These are phyloP conservation scores for Odontocolon sp. DNA, from an alignment of 2,888 invertebrate species.

Conservation along the genomic window DNA sequence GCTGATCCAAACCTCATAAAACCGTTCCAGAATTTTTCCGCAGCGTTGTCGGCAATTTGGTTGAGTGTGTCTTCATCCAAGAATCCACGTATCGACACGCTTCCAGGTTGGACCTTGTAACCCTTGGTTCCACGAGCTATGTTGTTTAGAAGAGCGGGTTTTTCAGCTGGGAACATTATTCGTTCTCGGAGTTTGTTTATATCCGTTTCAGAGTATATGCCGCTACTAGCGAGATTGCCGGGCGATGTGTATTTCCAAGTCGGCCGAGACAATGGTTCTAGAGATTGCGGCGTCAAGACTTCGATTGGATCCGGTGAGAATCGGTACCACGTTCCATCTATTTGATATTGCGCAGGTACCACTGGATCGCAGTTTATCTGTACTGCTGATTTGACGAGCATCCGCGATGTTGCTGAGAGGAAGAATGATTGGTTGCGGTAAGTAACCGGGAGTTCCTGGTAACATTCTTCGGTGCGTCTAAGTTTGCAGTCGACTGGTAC, in stretches of 20 bases:
- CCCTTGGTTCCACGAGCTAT: slow-evolving; percentile 25
- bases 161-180: slow-evolving; percentile 43
- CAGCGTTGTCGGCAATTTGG: background rate
- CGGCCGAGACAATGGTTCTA: slow-evolving; percentile 34
- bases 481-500: slow-evolving; percentile 59
- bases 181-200: slow-evolving; percentile 32
- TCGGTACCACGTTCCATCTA: slow-evolving; percentile 60
- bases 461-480: slow-evolving; percentile 58
- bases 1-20: background rate
- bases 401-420: slow-evolving; percentile 61
- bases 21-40: background rate
- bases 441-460: slow-evolving; percentile 63
- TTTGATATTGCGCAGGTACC: slow-evolving; percentile 53
- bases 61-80: slow-evolving; percentile 40
- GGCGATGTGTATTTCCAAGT: slow-evolving; percentile 35
- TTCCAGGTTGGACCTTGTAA: background rate
- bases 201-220: slow-evolving; percentile 43
- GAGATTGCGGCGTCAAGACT: slow-evolving; percentile 1
- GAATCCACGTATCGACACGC: background rate
- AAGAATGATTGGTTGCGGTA: slow-evolving; percentile 59
- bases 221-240: slow-evolving; percentile 28
- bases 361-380: slow-evolving; percentile 59
- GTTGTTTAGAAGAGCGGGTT: slow-evolving; percentile 37
- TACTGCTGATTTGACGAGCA: slow-evolving; percentile 58
- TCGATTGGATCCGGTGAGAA: slow-evolving; percentile 3